Base-by-base conservation (phyloP, 2,888 invertebrate species). In the Heteromurus nitidus region DNA sequence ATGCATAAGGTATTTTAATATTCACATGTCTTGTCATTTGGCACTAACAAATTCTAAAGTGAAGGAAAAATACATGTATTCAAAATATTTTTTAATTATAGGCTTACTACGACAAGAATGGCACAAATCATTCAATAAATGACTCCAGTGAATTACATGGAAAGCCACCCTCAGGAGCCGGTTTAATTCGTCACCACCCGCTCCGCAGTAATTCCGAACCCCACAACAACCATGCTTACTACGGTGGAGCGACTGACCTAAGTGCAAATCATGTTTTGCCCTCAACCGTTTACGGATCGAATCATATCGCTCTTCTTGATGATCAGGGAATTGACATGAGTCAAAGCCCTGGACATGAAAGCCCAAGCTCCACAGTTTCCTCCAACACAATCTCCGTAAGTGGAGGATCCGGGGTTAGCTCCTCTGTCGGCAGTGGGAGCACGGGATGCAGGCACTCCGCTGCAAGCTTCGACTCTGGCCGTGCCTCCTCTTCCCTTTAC, bases 301-400 rank as follows among this genome's bases (percentile, higher is more conserved):
- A 77, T 88, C 95, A 95, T 90, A 91, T 94, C 87, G 94, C 95
- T 82, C 91, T n/a, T n/a, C n/a, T 95, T 83, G 95, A 95, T 89
- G 95, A 95, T 89, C 95, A 95, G 90, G 95, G 95, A 83, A 95
- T 95, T 88, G 95, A 95, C 90, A 93, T 95, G 92, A 95, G 95
- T 85, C 95, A 95, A 92, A 96, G 95, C 88, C 96, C 96, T 55
- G 96, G 96, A n/a, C 92, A 96, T 82, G 96, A 96, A 90, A 96
- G 96, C 89, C 96, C 96, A 16, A 96, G 96, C 62, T 86, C 85
- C 13, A 87, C 87, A 16, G 87, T 85, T 16, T 94, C 94, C 0
- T 95, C 95, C 18, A 88, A 95, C 74, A 95, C 96, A 9, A 95
- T 95, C 28, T 94, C 94, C 0, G 96, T 96, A 50, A 95, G 95